Evolutionary conservation across 2,888 invertebrate genomes (phyloP), one percentile per base, ranked within the genome.

Genomic region (Oscheius myriophilus): DNA sequence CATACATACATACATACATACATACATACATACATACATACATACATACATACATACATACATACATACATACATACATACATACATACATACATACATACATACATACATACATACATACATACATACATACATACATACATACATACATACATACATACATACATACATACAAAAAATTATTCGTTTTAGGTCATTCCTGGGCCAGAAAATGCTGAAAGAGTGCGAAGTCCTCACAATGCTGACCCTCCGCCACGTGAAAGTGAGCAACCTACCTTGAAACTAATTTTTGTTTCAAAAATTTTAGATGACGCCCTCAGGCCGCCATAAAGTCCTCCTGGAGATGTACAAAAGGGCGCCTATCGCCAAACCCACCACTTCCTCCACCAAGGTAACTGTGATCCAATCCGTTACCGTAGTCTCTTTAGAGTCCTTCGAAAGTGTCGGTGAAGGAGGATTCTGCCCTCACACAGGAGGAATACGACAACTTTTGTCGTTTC

Each of bases 201-300:
- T 70, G 49, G 62, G 64, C 12, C 43, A 55, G 23, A 33, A 46
- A n/a, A 6, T 64, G 18, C 55, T 70, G 25, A 45, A 46, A 18
- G 71, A 71, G 16, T 67, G 71, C 51, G 71, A 71, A 33, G 61
- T 71, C 0, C 43, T 58, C 39, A 67, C 62, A 2, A 39, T 66
- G 21, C 21, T 67, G 16, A 52, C 46, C 12, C 41, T 66, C 58
- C 21, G 51, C 16, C 1, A 21, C 4, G n/a, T 25, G 25, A 16
- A 55, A 16, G 55, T 55, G n/a, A 55, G n/a, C 21, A 11, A 7
- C 12, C 16, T 46, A 7, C n/a, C 46, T 11, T 46, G 6, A 46
- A 7, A 46, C 16, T 18, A 46, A 18, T 16, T 16, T 11, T 11
- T 46, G 3, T 11, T 18, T 46, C 46, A 51, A 62, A 62, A 26